Evolutionary conservation across 2,888 invertebrate genomes (phyloP), one percentile per base, ranked within the genome.

Genomic region (Melanostoma mellinum): DNA sequence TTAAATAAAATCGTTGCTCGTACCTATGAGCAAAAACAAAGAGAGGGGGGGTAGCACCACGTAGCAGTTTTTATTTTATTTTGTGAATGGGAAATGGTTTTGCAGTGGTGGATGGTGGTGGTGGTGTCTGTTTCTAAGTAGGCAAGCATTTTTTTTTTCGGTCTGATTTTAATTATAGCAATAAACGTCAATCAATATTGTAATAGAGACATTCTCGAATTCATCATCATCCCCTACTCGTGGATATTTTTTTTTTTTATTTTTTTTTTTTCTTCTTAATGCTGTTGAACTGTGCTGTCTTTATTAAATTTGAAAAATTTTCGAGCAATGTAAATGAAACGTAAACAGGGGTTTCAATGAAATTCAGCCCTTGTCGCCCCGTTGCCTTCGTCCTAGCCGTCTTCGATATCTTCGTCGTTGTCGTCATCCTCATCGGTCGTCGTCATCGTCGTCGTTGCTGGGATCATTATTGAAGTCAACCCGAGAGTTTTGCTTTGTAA

Each of bases 161-260:
- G 67, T 73, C 40, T 56, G 56, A 69, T 84, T 84, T 69, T 84
- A 84, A 84, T 84, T 78, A 84, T 71, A 75, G 74, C 84, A 84
- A 84, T 84, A 84, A 84, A 84, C 84, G 74, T 84, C 84, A 84
- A 84, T 84, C 84, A 84, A 75, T 84, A 84, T 75, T 75, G 74
- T 84, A 84, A 84, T 77, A 52, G 84, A 84, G 78, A 79, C 67
- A 84, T 84, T 71, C 79, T 74, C 58, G 71, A 61, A 71, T 71
- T 71, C 61, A 79, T 82, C 78, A 63, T 75, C 84, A 82, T 82
- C 84, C 82, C 82, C 48, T 77, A 69, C 20, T 20, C 20, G 20
- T 1, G 20, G 0, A 20, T 20, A 20, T 20, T 20, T 20, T 1
- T 20, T 20, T 20, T 20, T 20, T 1, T 20, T 20, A 20, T 20